These are phyloP conservation scores for Tholera decimalis DNA, from an alignment of 2,888 invertebrate genomes.

Conservation along the genomic window DNA sequence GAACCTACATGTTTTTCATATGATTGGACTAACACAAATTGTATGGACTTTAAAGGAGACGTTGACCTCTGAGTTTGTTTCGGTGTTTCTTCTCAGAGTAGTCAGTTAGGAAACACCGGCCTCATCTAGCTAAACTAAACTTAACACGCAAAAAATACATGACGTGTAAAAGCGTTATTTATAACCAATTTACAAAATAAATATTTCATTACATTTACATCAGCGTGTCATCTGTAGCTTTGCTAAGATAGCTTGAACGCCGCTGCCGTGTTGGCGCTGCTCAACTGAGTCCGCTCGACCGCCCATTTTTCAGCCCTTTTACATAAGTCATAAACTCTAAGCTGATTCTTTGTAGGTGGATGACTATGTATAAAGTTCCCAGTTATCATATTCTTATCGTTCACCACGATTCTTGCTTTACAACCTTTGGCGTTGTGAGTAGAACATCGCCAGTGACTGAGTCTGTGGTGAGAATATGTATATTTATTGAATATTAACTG, in stretches of 20 bases:
- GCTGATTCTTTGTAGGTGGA: conserved; percentile 1
- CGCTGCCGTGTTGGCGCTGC: background rate
- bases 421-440: background rate
- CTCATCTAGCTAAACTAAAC: no score
- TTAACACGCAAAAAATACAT: no score
- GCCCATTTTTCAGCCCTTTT: background rate
- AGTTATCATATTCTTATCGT: background rate
- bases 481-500: background rate
- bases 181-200: no score
- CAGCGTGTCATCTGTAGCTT: background rate
- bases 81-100: no score
- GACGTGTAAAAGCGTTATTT: no score
- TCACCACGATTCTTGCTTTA: background rate
- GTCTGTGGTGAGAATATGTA: conserved; percentile 4
- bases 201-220: no score
- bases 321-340: background rate
- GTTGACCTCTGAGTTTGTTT: no score
- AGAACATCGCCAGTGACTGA: background rate
- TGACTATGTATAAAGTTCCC: conserved; percentile 9
- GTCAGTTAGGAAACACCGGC: no score
- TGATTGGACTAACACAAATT: no score
- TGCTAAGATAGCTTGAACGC: background rate
- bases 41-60: no score
- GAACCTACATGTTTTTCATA: no score
- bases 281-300: background rate